phyloP scores from a whole-genome alignment of 2,888 invertebrate species.

The Linnaemya vulpina region DNA sequence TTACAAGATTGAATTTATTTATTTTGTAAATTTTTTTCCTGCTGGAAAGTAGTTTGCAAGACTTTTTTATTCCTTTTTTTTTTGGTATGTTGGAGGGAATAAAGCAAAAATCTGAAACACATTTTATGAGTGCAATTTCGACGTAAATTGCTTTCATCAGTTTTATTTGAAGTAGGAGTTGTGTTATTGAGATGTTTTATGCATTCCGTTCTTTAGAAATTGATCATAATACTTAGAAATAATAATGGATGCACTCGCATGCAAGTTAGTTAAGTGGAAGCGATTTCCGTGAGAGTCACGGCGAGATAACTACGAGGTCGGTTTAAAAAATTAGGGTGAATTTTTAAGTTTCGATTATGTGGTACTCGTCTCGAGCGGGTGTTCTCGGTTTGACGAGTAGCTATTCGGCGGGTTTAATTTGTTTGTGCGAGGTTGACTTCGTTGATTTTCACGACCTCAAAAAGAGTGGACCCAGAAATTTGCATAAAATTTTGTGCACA shows the following conservation, averaged over 20 bases:
- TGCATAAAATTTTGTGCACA: no score
- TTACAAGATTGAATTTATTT: conserved; percentile 14
- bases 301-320: neutral
- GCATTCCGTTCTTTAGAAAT: neutral
- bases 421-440: no score
- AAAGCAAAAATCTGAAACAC: conserved; percentile 10
- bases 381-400: no score
- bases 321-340: no score
- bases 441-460: no score
- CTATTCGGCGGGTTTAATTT: no score
- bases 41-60: conserved; percentile 4
- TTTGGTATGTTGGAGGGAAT: neutral
- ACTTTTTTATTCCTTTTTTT: neutral
- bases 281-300: neutral
- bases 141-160: conserved; percentile 43
- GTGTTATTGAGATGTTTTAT: conserved; percentile 30
- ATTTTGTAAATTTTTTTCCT: neutral
- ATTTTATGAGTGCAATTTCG: conserved; percentile 42
- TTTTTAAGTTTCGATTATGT: no score
- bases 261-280: neutral
- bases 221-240: conserved; percentile 1
- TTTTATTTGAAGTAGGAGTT: conserved; percentile 33
- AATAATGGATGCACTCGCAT: neutral
- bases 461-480: no score
- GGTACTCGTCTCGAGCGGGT: no score